Percentiles rank a stretch among this genome's conserved stretches.
Evolutionary conservation across 2,113 vertebrate genomes (phyloP).

Genomic region (Porphyrio hochstetteri): DNA sequence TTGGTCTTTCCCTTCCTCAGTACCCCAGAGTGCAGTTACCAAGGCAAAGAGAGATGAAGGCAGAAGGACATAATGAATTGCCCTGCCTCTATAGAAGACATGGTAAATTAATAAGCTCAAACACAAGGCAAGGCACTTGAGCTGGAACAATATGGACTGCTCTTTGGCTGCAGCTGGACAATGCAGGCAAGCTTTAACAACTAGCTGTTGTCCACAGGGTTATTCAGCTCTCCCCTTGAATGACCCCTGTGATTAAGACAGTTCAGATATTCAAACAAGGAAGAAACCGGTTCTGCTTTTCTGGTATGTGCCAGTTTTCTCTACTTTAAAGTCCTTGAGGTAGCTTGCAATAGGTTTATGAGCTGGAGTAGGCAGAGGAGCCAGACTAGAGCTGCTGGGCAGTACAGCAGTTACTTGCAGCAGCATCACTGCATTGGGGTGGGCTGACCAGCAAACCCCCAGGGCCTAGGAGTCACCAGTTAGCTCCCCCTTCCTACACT

Average conservation of each 20-base stretch:
- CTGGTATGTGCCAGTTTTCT: background rate
- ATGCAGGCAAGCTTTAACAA: background rate
- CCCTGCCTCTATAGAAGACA: background rate
- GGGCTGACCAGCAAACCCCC: background rate
- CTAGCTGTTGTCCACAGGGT: background rate
- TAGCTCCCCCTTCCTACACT: background rate
- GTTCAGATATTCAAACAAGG: background rate
- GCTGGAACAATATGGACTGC: background rate
- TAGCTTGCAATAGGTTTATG: background rate
- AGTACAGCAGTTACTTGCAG: background rate
- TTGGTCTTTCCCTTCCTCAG: background rate
- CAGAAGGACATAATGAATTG: background rate
- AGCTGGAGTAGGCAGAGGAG: background rate
- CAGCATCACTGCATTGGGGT: background rate
- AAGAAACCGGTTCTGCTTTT: background rate
- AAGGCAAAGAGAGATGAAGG: background rate
- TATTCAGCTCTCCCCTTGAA: background rate
- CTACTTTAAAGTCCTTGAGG: background rate
- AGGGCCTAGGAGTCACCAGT: background rate
- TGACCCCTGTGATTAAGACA: background rate
- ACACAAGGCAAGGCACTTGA: background rate
- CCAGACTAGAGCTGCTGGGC: background rate
- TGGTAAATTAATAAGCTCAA: conserved; percentile 12
- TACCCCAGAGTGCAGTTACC: background rate
- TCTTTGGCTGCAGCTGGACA: background rate